Evolutionary conservation across 2,113 vertebrate species (phyloP), one percentile per base, ranked within the genome.

Genomic region (Narcine bancroftii): DNA sequence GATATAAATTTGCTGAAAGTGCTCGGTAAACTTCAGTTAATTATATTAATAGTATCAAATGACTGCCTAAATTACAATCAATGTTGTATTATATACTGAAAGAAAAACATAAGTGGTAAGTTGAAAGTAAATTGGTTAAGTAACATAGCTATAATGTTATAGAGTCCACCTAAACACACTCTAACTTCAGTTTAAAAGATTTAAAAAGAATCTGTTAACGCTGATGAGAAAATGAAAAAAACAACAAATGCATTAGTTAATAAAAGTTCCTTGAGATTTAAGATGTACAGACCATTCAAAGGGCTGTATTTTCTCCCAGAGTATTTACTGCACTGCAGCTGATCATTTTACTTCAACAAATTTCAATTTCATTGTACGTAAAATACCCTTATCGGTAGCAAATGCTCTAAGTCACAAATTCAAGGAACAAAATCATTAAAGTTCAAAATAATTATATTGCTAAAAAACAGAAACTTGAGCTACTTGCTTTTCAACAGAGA

Each of bases 401-500:
- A 66, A 65, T 89, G 9, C 66, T 10, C 42, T 17, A 63, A 24
- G n/a, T 29, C 3, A 69, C 13, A 42, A 13, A 65, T 63, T 45
- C 63, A 60, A 33, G 66, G 79, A 39, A 87, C n/a, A 89, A 60
- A 69, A 42, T 65, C 79, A 33, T n/a, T 53, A 50, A 83, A 89
- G 19, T 89, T 21, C 53, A 89, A 89, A 63, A 19, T 89, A 3
- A 89, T n/a, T 65, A 87, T 24, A 60, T 39, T n/a, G 15, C 36
- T 26, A 66, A 9, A 42, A 66, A 2, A 69, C 19, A 21, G 6
- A 69, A 66, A 69, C 26, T 91, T 47, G 26, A 45, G 63, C 24
- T 91, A 91, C 65, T 91, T 69, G 89, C 89, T 91, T 91, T 91
- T 69, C 63, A 33, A 63, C 24, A 66, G 24, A 45, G 36, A 39